Evolutionary conservation across 2,888 invertebrate genomes (phyloP).

Genomic region (Sialis lutaria): DNA sequence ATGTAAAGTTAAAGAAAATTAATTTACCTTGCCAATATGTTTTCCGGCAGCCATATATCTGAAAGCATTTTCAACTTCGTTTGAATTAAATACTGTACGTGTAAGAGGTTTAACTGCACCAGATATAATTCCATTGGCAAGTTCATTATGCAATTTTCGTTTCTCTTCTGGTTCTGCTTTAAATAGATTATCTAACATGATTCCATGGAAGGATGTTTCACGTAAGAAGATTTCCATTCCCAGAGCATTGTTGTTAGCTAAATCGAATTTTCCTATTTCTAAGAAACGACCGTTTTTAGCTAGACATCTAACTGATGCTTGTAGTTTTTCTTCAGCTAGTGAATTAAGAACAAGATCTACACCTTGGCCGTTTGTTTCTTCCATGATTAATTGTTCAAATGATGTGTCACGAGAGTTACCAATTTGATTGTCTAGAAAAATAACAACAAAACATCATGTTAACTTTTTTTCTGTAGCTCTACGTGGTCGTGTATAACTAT

Average conservation of each 20-base stretch:
- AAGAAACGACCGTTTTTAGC: constrained; percentile 48
- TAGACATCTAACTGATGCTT: constrained; percentile 46
- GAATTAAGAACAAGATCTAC: constrained; percentile 88
- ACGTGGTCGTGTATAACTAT: background rate
- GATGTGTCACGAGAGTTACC: constrained; percentile 73
- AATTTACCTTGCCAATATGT: constrained; percentile 53
- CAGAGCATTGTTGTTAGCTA: constrained; percentile 44
- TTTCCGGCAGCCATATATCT: constrained; percentile 47
- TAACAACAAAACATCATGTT: background rate
- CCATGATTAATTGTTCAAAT: constrained; percentile 73
- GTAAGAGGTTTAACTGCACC: constrained; percentile 54
- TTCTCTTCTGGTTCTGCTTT: constrained; percentile 29
- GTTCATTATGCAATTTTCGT: constrained; percentile 28
- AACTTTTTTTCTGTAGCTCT: background rate
- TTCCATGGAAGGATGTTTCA: constrained; percentile 59
- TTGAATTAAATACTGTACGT: constrained; percentile 39
- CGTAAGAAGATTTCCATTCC: constrained; percentile 50
- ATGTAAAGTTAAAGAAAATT: background rate
- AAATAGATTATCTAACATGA: constrained; percentile 57
- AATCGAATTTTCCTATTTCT: constrained; percentile 76
- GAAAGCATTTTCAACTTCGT: constrained; percentile 57
- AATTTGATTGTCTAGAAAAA: constrained; percentile 40
- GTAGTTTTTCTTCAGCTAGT: constrained; percentile 77
- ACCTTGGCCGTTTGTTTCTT: constrained; percentile 66
- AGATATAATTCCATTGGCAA: constrained; percentile 37